Conservation (phyloP, 1,140 invertebrate species). For the Aphaenogaster floridana region DNA sequence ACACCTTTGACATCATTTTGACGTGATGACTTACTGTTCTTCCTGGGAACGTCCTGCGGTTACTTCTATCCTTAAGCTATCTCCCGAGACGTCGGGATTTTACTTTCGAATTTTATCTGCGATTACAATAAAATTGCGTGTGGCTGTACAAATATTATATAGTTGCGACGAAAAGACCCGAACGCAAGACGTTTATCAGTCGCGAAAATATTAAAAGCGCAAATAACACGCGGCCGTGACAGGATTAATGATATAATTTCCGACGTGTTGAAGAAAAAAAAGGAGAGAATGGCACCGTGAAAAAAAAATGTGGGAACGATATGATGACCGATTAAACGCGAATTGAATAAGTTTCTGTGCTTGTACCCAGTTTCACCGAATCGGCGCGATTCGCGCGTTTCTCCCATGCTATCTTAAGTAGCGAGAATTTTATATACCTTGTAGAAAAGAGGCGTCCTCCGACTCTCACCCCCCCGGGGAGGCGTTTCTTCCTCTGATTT, state of each 20-base stretch:
- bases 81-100: neutral
- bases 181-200: neutral
- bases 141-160: neutral
- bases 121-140: neutral
- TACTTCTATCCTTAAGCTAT: neutral
- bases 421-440: conserved; percentile 28
- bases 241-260: conserved; percentile 25
- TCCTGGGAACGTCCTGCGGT: too few relatives aligned
- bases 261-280: neutral
- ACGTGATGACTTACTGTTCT: too few relatives aligned
- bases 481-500: conserved; percentile 47
- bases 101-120: neutral
- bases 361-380: conserved; percentile 2
- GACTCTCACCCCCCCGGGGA: neutral
- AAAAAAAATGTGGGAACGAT: conserved; percentile 43
- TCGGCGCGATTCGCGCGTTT: conserved; percentile 10
- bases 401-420: conserved; percentile 15
- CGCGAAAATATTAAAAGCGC: neutral
- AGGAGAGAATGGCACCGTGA: neutral
- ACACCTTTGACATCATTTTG: too few relatives aligned
- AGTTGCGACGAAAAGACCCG: neutral
- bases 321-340: conserved; percentile 14
- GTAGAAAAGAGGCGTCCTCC: conserved; percentile 39
- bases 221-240: neutral
- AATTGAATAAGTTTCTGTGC: conserved; percentile 21